A percentile compares a stretch with the other conserved stretches of the same genome.
phyloP scores from a whole-genome alignment of 2,888 invertebrate species.

The Cephus nigrinus region DNA sequence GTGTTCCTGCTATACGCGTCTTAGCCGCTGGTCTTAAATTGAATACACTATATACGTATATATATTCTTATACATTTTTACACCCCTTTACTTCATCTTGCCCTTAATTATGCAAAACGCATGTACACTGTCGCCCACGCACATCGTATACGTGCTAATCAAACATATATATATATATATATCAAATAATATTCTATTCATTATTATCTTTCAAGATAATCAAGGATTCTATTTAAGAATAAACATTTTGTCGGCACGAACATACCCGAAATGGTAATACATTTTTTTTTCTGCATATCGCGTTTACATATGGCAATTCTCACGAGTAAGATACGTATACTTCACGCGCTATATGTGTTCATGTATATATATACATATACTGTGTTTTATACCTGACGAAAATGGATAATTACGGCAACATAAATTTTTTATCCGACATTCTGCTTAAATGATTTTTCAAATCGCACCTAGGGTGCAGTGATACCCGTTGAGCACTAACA shows the following conservation, averaged over 20 bases:
- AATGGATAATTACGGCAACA: not conserved
- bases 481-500: slow-evolving; percentile 14
- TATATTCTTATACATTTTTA: not conserved
- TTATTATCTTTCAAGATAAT: not conserved
- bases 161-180: not conserved
- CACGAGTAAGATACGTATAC: not conserved
- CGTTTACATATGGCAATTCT: not conserved
- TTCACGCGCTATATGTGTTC: not conserved
- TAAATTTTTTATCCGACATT: slow-evolving; percentile 12
- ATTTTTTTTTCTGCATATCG: not conserved
- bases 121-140: not conserved
- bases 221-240: not conserved
- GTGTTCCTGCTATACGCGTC: slow-evolving; percentile 59
- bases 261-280: not conserved
- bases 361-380: not conserved
- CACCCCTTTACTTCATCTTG: not conserved
- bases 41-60: slow-evolving; percentile 35
- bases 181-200: not conserved
- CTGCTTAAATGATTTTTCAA: slow-evolving; percentile 9
- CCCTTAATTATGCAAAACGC: not conserved
- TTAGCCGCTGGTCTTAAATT: slow-evolving; percentile 54
- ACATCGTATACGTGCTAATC: not conserved
- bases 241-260: not conserved
- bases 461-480: not conserved
- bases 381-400: not conserved